phyloP scores from a whole-genome alignment of 1,140 invertebrate genomes.

The Leptinotarsa undecemlineata region DNA sequence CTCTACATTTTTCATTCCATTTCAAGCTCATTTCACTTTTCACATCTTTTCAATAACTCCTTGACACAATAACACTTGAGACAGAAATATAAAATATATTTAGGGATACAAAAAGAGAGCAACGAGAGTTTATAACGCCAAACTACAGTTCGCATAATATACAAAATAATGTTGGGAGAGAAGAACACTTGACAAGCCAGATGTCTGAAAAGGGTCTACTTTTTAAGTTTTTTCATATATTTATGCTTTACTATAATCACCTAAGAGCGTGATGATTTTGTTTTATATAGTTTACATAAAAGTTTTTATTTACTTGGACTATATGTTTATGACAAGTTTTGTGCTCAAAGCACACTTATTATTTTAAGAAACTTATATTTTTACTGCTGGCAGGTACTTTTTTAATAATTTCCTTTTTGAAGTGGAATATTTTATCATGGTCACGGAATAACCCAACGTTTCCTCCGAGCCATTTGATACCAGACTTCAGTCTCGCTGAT shows the following conservation, averaged over 20 bases:
- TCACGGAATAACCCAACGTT: not conserved
- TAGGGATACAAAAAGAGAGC: too few species aligned
- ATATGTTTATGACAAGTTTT: slow-evolving; percentile 4
- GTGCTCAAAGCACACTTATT: not conserved
- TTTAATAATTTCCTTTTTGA: slow-evolving; percentile 3
- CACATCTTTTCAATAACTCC: too few species aligned
- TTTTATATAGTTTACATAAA: slow-evolving; percentile 1
- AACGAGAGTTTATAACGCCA: not conserved
- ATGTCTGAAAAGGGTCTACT: not conserved
- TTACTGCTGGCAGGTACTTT: slow-evolving; percentile 9
- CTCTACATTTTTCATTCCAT: too few species aligned
- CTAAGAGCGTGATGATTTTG: not conserved
- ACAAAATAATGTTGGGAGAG: not conserved
- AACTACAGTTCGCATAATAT: not conserved
- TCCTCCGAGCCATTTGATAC: too few species aligned
- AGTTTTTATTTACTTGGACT: not conserved
- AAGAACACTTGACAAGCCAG: not conserved
- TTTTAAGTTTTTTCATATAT: not conserved
- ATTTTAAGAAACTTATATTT: not conserved
- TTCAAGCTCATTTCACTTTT: too few species aligned
- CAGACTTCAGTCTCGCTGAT: too few species aligned
- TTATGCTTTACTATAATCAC: not conserved
- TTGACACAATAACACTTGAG: too few species aligned
- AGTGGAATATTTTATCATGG: not conserved
- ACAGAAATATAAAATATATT: too few species aligned